phyloP scores from a whole-genome alignment of 2,888 invertebrate species.

The Choristoneura rosaceana region DNA sequence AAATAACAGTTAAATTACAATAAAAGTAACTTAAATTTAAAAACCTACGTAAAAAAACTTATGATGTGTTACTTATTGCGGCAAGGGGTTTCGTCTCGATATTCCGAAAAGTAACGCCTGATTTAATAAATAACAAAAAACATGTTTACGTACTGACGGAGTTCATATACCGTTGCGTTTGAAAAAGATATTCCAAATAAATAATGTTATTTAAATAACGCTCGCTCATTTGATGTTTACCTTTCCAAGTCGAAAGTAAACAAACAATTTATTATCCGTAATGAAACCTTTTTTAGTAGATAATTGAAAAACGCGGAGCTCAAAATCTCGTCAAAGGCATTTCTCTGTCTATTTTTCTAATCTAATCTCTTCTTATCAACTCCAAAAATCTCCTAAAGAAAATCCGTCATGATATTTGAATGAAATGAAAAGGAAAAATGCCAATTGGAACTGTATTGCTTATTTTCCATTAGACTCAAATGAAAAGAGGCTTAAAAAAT shows the following conservation, averaged over 20 bases:
- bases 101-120: no score
- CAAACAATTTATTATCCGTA: constrained; percentile 16
- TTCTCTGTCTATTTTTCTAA: constrained; percentile 31
- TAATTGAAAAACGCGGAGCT: constrained; percentile 29
- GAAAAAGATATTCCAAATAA: no score
- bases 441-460: constrained; percentile 41
- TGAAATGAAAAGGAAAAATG: constrained; percentile 41
- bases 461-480: constrained; percentile 40
- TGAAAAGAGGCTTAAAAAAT: constrained; percentile 37
- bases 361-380: constrained; percentile 35
- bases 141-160: not conserved
- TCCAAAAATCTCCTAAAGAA: constrained; percentile 29
- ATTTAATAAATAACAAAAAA: not conserved
- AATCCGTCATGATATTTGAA: constrained; percentile 38
- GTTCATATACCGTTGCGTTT: not conserved
- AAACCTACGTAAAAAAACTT: no score
- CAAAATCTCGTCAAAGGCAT: constrained; percentile 9
- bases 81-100: no score
- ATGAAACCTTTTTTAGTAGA: constrained; percentile 26
- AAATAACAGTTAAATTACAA: no score
- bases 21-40: no score
- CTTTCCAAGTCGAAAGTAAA: constrained; percentile 1
- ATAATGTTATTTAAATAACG: not conserved
- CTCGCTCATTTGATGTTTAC: not conserved
- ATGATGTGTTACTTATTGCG: no score